Evolutionary conservation across 2,888 invertebrate genomes (phyloP), one percentile per base, ranked within the genome.

Genomic region (Bimastos eiseni): DNA sequence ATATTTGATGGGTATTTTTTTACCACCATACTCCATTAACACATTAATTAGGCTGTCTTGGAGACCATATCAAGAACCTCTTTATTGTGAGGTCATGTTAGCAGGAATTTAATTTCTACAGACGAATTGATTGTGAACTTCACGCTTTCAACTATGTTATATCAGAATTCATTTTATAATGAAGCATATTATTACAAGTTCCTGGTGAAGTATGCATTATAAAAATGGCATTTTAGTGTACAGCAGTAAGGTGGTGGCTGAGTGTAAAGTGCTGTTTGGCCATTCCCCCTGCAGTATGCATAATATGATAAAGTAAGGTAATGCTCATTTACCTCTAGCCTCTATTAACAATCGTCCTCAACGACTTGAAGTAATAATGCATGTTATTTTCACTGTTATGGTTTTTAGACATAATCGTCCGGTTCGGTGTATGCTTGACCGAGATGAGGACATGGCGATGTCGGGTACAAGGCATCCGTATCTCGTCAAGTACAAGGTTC

Each of bases 381-480:
- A 49, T 2, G 15, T 41, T 41, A 13, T 41, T 41, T 41, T 41
- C 15, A 41, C 17, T 41, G 41, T 89, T 21, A 33, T 89, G 38
- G 37, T 34, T 38, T 89, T 89, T 44, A 89, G 49, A 41, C 83
- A 89, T 2, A 44, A 90, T 21, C 33, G 91, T 30, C 91, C 92
- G 1, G 97, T 98, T 0, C 96, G 98, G 44, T 97, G 97, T 92
- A 97, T 98, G 97, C 95, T 99, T 90, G 98, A 98, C 94, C 96
- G 99, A 92, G 98, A 98, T 93, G 98, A 98, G 95, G 99, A 99
- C 94, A 99, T 99, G 97, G 95, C 97, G 93, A 96, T 97, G 93
- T 97, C 97, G 0, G 99, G 98, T 13, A 97, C 97, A 0, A 96
- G 99, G 92, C 98, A 99, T 96, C 98, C 99, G 0, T 98, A 98